A percentile compares a stretch with the other conserved stretches of the same genome.
Conservation (phyloP, 1,140 invertebrate genomes). For the Littorina saxatilis region DNA sequence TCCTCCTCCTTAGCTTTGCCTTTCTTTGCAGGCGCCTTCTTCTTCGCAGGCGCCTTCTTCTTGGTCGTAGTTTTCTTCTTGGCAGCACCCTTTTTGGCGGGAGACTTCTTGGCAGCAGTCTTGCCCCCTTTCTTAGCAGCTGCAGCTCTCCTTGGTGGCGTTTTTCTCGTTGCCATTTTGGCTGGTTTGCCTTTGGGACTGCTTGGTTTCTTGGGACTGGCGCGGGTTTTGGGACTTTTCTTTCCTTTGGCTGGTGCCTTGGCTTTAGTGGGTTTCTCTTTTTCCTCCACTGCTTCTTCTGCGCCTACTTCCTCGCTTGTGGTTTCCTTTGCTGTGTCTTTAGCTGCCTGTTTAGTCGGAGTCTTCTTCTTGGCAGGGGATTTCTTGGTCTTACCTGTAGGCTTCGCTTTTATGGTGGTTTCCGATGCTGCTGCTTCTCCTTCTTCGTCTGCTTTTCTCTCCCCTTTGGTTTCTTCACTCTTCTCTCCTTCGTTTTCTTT, state of each 20-base stretch:
- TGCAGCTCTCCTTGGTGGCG: conserved; percentile 43
- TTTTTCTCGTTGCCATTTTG: conserved; percentile 43
- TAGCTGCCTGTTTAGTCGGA: neutral
- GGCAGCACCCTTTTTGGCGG: conserved; percentile 35
- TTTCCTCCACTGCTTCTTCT: conserved; percentile 6
- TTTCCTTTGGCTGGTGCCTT: conserved; percentile 52
- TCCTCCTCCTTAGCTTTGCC: conserved; percentile 42
- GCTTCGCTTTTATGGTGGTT: neutral
- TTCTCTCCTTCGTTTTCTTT: conserved; percentile 14
- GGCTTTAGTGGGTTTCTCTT: conserved; percentile 37
- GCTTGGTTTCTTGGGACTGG: conserved; percentile 34
- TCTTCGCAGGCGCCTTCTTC: conserved; percentile 44
- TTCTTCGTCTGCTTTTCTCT: conserved; percentile 29
- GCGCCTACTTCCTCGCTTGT: too few relatives aligned
- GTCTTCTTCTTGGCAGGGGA: conserved; percentile 28
- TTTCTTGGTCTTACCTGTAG: conserved; percentile 27
- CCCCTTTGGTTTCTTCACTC: neutral
- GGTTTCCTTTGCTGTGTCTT: neutral
- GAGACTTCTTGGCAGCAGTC: conserved; percentile 27
- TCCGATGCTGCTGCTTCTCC: neutral
- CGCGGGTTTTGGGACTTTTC: conserved; percentile 44
- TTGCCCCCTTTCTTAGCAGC: conserved; percentile 45
- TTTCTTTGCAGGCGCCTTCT: conserved; percentile 47
- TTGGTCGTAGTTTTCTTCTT: conserved; percentile 43
- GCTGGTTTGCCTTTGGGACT: conserved; percentile 54